Conservation (phyloP, 2,113 vertebrate species). For the Ginglymostoma cirratum region DNA sequence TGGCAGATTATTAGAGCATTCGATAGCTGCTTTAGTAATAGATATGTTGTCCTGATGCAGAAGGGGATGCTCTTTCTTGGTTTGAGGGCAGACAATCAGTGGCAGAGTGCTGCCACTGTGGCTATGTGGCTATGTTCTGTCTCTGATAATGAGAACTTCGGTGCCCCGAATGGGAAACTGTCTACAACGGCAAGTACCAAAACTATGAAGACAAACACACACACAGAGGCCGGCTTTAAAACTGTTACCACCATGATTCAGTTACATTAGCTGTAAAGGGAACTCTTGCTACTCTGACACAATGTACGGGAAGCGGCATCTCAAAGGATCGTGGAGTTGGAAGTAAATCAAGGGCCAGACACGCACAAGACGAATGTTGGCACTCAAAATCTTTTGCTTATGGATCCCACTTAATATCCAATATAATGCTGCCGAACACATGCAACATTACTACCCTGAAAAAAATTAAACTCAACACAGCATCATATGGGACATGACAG, state of each 20-base stretch:
- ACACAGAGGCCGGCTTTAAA: neutral
- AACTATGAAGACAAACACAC: neutral
- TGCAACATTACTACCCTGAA: neutral
- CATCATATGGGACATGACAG: neutral
- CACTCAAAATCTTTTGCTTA: neutral
- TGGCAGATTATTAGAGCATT: neutral
- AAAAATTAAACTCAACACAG: neutral
- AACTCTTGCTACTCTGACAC: neutral
- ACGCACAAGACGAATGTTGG: neutral
- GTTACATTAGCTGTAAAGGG: neutral
- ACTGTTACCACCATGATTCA: neutral
- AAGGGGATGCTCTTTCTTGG: neutral
- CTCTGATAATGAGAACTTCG: neutral
- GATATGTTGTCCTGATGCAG: neutral
- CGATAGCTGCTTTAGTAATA: neutral
- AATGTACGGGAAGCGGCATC: neutral
- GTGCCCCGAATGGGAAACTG: neutral
- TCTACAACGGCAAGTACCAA: neutral
- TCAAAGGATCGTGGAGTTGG: neutral
- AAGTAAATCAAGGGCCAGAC: neutral
- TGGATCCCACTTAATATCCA: neutral
- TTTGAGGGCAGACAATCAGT: neutral
- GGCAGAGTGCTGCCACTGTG: neutral
- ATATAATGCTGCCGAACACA: neutral
- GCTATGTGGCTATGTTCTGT: neutral